Percentiles rank a stretch among this genome's conserved stretches.
phyloP scores from a whole-genome alignment of 2,888 invertebrate genomes.

The Ormia ochracea region DNA sequence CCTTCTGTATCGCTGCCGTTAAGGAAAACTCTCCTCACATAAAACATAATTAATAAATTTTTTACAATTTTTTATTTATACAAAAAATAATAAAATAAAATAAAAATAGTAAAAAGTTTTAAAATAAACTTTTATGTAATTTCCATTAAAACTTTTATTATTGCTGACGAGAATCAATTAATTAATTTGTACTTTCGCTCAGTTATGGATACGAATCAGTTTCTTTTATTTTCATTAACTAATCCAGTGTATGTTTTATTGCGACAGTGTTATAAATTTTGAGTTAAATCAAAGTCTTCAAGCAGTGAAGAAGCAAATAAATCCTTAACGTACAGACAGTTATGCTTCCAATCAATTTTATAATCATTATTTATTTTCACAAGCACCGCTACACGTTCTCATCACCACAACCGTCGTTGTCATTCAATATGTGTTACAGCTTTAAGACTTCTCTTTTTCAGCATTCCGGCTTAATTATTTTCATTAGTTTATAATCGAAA shows the following conservation, averaged over 20 bases:
- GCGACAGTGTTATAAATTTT: background rate
- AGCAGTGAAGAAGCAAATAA: constrained; percentile 24
- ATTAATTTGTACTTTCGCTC: too few relatives aligned
- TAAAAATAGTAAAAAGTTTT: too few relatives aligned
- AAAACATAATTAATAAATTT: too few relatives aligned
- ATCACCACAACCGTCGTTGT: background rate
- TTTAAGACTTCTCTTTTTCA: background rate
- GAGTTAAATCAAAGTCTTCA: background rate
- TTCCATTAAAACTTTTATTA: too few relatives aligned
- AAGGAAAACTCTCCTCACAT: too few relatives aligned
- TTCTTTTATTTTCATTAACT: background rate
- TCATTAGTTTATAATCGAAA: constrained; percentile 35
- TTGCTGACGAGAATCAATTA: too few relatives aligned
- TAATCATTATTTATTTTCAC: constrained; percentile 38
- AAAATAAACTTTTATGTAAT: too few relatives aligned
- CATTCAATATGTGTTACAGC: background rate
- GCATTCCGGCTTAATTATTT: background rate
- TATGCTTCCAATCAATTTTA: constrained; percentile 33
- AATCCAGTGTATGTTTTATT: background rate
- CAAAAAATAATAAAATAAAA: too few relatives aligned
- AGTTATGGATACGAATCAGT: background rate
- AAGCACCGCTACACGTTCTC: background rate
- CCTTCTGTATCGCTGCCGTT: too few relatives aligned
- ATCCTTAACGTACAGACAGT: constrained; percentile 15
- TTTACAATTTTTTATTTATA: too few relatives aligned